Base-by-base conservation (phyloP, 2,113 vertebrate genomes). In the Mormyrus lacerda region DNA sequence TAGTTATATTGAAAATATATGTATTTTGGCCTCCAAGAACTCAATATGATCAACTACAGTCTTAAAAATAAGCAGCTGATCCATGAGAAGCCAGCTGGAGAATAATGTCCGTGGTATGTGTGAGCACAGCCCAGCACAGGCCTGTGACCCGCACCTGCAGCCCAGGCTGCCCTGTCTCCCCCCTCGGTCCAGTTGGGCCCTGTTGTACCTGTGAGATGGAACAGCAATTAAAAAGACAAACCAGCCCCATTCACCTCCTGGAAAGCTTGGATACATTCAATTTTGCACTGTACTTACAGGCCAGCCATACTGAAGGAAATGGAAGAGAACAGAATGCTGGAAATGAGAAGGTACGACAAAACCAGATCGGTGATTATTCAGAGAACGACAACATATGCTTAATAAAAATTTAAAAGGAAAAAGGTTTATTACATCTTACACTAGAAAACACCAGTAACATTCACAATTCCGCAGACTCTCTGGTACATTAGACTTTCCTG, bases 271-370 rank as follows among this genome's bases (percentile, higher is more conserved):
- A 7, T 84, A 47, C 35, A 44, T 61, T n/a, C 51, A 65, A 17
- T 27, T 58, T 61, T 76, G 87, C 73, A 35, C 88, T 0, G 13
- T 92, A 97, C 96, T 96, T 93, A 97, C 97, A 88, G 96, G 96
- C 96, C 96, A 97, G 84, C 96, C 95, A 0, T 93, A 93, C 0
- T 92, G 90, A n/a, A 97, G 94, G 48, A 96, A 93, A 55, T 97
- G 96, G 92, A 95, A 96, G 91, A 96, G 92, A 0, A 95, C 69
- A 0, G 96, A 96, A 92, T 94, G 96, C 97, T 97, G 91, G 10
- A 93, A 92, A 89, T 89, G 44, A 83, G n/a, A n/a, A 47, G 21
- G 15, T 90, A 51, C 88, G 0, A 0, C 3, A 24, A 24, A 10
- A 4, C 0, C 24, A 61, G 2, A 27, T 61, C 58, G n/a, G 91